Base-by-base conservation (phyloP, 2,888 invertebrate genomes). In the Eugnorisma glareosa region DNA sequence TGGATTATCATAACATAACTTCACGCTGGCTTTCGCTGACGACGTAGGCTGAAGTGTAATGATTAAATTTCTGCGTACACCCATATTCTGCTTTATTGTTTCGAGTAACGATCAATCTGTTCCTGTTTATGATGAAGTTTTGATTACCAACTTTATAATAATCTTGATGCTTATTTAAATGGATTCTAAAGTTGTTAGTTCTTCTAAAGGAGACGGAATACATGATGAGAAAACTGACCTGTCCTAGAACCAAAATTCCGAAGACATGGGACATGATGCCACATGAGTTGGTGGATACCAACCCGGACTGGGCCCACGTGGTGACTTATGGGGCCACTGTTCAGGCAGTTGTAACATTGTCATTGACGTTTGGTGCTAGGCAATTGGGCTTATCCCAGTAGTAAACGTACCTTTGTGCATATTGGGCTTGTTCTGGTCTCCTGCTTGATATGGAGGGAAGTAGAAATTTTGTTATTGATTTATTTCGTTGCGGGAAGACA, bases 1-100 rank as follows among this genome's bases (percentile, higher is more conserved):
- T 3, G 31, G 37, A 40, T 61, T 66, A n/a, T 31, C 37, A 35
- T 35, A 43, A 81, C 18, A 28, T 81, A 15, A 59, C n/a, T 24
- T 57, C 48, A 24, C 10, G 24, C 6, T 3, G 28, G 28, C 2
- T 43, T 48, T 59, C 1, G 4, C 10, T 0, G 35, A 13, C 37
- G 45, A 40, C 7, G 7, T n/a, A 2, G 1, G 40, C 40, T 28
- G 48, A 71, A 13, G 13, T 66, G n/a, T 54, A 8, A 24, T 43
- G 35, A 79, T 61, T 61, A 69, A 28, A 4, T 43, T 35, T 13
- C 15, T 43, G 48, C n/a, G 7, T 35, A n/a, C 40, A 43, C 11
- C 11, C 11, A 70, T 13, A 35, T 78, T 31, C 45, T 63, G 40
- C 24, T 54, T 51, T 51, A 21, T 31, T 1, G 5, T 31, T 73